Conservation (phyloP, 2,888 invertebrate genomes). For the Pantelozetes paolii region DNA sequence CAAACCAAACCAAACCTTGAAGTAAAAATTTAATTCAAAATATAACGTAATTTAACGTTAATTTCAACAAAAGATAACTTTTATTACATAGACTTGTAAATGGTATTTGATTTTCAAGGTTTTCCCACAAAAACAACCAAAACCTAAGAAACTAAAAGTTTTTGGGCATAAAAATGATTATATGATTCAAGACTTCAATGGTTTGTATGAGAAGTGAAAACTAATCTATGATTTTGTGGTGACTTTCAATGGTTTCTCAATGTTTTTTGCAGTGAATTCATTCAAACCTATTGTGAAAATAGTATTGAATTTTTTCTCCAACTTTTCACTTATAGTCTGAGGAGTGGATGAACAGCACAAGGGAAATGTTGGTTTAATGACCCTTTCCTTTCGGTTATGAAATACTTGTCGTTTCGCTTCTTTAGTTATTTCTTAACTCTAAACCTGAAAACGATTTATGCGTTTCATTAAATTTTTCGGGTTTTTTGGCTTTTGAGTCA, state of each 20-base stretch:
- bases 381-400: slow-evolving; percentile 22
- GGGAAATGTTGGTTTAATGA: slow-evolving; percentile 13
- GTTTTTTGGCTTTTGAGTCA: neutral
- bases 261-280: too few species aligned
- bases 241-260: too few species aligned
- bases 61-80: neutral
- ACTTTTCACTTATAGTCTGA: neutral
- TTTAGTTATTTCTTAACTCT: neutral
- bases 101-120: neutral
- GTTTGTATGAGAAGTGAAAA: neutral
- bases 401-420: slow-evolving; percentile 26
- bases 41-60: neutral
- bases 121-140: neutral
- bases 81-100: neutral
- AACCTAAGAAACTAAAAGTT: neutral
- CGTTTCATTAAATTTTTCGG: slow-evolving; percentile 16
- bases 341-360: neutral
- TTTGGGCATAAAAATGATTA: neutral
- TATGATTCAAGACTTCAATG: neutral
- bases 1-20: too few species aligned
- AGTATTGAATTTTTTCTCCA: neutral
- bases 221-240: neutral
- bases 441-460: neutral
- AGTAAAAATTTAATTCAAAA: neutral
- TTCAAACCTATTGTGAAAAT: slow-evolving; percentile 12